Evolutionary conservation across 53 echinoderm and acorn worm genomes (phyloP).

Genomic region (Zoroaster sp.): DNA sequence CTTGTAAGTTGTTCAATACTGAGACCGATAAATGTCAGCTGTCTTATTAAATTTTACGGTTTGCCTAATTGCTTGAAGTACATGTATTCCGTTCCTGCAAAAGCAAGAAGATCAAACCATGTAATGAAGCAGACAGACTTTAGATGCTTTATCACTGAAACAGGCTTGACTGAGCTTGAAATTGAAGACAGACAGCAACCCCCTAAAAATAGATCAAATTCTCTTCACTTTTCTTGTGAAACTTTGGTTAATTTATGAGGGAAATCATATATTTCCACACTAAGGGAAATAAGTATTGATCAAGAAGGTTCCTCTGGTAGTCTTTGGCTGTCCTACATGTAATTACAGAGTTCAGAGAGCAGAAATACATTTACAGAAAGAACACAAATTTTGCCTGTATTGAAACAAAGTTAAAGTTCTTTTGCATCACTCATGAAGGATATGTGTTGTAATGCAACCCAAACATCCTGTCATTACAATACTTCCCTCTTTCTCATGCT

Average conservation of each 20-base stretch:
- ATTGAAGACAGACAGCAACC: not conserved
- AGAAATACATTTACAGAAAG: not conserved
- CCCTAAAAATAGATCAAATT: not conserved
- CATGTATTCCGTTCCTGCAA: not conserved
- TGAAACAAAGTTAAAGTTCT: not conserved
- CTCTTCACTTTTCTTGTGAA: not conserved
- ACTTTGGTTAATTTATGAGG: not conserved
- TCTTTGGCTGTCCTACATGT: not conserved
- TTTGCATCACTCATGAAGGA: not conserved
- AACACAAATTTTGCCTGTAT: not conserved
- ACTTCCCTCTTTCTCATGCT: too few species aligned
- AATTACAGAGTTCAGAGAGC: not conserved
- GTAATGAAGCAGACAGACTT: not conserved
- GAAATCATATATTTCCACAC: slow-evolving; percentile 39
- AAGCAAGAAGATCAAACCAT: not conserved
- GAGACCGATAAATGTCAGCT: not conserved
- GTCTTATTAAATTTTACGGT: slow-evolving; percentile 15
- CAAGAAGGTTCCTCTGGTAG: not conserved
- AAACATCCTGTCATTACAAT: too few species aligned
- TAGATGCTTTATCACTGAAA: not conserved
- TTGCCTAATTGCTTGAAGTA: not conserved
- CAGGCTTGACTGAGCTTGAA: not conserved
- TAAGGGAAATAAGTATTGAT: not conserved
- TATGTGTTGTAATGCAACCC: too few species aligned
- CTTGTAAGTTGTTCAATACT: not conserved